phyloP scores from a whole-genome alignment of 2,797 vertebrate genomes.

The Megaceryle alcyon region DNA sequence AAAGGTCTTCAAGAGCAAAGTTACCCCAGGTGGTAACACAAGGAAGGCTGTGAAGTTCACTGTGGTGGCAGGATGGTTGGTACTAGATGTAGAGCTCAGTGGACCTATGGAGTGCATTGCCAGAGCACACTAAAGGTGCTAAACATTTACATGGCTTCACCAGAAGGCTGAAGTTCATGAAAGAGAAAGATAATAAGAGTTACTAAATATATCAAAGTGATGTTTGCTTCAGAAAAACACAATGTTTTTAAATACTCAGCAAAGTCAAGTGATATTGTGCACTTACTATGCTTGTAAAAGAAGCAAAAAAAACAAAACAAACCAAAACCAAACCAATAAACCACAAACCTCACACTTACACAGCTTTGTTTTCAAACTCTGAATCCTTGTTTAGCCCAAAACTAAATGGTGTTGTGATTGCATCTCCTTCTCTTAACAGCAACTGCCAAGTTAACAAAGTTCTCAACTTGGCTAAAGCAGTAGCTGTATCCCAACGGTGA shows the following conservation, averaged over 20 bases:
- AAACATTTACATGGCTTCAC: neutral
- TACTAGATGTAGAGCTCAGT: neutral
- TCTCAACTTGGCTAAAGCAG: neutral
- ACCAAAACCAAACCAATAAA: neutral
- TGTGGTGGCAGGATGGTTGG: neutral
- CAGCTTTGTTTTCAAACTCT: neutral
- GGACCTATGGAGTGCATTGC: neutral
- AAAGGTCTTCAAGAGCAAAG: neutral
- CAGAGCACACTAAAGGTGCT: neutral
- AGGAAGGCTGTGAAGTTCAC: neutral
- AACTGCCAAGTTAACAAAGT: neutral
- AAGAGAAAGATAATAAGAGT: neutral
- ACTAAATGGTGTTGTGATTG: neutral
- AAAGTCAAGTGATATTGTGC: neutral
- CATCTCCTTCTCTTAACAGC: neutral
- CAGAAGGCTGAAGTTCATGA: neutral
- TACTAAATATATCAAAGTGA: neutral
- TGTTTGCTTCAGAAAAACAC: neutral
- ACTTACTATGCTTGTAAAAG: neutral
- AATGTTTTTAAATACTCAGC: neutral
- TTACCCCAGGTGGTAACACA: neutral
- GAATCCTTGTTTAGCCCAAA: neutral
- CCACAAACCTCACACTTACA: neutral
- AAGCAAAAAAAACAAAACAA: neutral
- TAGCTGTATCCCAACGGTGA: neutral